phyloP scores from a whole-genome alignment of 2,888 invertebrate species.

The Drosophila pegasa region DNA sequence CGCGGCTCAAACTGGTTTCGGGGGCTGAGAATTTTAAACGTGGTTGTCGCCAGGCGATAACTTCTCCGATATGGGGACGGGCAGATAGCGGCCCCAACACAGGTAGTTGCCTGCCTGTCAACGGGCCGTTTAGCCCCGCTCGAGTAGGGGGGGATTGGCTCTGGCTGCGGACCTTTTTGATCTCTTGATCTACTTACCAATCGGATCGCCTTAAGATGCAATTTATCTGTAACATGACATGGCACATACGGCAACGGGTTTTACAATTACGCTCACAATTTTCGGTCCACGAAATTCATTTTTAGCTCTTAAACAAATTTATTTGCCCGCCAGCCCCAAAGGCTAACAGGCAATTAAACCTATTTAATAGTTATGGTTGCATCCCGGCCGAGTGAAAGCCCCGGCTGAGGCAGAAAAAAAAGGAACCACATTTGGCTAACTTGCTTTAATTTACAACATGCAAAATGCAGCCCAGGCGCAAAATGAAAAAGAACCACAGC shows the following conservation, averaged over 20 bases:
- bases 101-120: constrained; percentile 50
- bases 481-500: constrained; percentile 67
- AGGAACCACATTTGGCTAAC: constrained; percentile 60
- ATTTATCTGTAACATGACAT: constrained; percentile 7
- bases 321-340: not conserved
- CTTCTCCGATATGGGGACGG: constrained; percentile 59
- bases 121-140: constrained; percentile 22
- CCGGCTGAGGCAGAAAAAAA: constrained; percentile 8
- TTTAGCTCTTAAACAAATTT: not conserved
- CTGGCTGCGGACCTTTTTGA: constrained; percentile 3
- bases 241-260: constrained; percentile 1
- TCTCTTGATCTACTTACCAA: constrained; percentile 6
- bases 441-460: constrained; percentile 77
- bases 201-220: not conserved
- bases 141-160: constrained; percentile 2
- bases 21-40: constrained; percentile 31
- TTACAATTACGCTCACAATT: not conserved
- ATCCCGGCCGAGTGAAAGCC: constrained; percentile 63
- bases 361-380: constrained; percentile 63
- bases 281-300: not conserved
- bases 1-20: constrained; percentile 57
- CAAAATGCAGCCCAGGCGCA: constrained; percentile 57
- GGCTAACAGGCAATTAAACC: constrained; percentile 61
- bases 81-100: constrained; percentile 55
- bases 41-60: constrained; percentile 60